These are phyloP conservation scores for Philhelius pedissequus DNA, from an alignment of 2,888 invertebrate genomes.

Conservation along the genomic window DNA sequence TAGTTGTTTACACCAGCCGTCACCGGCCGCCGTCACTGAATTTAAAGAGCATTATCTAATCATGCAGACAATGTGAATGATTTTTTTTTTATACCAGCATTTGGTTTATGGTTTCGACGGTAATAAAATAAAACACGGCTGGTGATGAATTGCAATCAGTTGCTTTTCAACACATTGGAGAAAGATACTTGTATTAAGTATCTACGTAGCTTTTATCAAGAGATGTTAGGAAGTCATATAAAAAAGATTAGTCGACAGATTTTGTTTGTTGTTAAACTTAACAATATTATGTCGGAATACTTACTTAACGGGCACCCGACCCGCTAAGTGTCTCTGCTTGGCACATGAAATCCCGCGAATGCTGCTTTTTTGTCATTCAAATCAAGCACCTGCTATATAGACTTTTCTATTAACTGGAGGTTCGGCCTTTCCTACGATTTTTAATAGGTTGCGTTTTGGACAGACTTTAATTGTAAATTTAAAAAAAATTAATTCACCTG, in stretches of 20 bases:
- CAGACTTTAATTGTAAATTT: too few relatives aligned
- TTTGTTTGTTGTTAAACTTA: too few relatives aligned
- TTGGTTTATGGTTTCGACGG: not conserved
- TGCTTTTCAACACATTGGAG: not conserved
- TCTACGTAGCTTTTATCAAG: not conserved
- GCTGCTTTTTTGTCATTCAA: too few relatives aligned
- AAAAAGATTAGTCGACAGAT: not conserved
- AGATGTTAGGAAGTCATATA: not conserved
- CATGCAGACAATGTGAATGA: not conserved
- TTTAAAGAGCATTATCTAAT: not conserved
- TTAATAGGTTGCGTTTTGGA: too few relatives aligned
- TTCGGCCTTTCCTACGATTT: too few relatives aligned
- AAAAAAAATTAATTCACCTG: too few relatives aligned
- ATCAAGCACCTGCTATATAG: too few relatives aligned
- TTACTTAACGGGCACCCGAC: too few relatives aligned
- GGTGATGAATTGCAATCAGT: constrained; percentile 23
- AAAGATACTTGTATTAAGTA: not conserved
- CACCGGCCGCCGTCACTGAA: not conserved
- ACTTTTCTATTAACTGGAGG: too few relatives aligned
- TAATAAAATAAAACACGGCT: constrained; percentile 45
- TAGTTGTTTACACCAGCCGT: not conserved
- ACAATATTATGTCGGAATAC: too few relatives aligned
- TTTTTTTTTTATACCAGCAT: not conserved
- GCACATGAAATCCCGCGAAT: too few relatives aligned
- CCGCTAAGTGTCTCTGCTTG: too few relatives aligned